phyloP scores from a whole-genome alignment of 1,140 invertebrate genomes.

The Maniola jurtina region DNA sequence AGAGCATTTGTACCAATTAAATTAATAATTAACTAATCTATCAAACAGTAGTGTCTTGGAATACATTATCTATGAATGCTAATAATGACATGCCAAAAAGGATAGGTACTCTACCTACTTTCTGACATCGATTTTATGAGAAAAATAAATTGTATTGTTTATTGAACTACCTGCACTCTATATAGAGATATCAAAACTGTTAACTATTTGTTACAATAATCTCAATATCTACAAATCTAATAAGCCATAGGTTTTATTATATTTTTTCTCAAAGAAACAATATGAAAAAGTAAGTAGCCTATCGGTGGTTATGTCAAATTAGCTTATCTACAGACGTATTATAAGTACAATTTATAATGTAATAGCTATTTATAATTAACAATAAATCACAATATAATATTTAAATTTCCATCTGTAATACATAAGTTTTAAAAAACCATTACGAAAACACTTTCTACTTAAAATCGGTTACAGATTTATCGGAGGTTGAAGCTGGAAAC shows the following conservation, averaged over 20 bases:
- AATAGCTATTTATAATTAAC: slow-evolving; percentile 2
- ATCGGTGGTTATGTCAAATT: not conserved
- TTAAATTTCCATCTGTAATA: slow-evolving; percentile 15
- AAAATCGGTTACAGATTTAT: not conserved
- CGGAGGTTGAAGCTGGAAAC: not conserved
- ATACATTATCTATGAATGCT: slow-evolving; percentile 4
- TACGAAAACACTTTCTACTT: not conserved
- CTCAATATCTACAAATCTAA: too few relatives aligned
- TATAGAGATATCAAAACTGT: too few relatives aligned
- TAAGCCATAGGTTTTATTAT: not conserved
- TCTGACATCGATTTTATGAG: too few relatives aligned
- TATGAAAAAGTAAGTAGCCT: too few relatives aligned
- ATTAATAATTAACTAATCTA: slow-evolving; percentile 14
- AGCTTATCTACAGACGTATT: not conserved
- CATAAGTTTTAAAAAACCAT: slow-evolving; percentile 6
- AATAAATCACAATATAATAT: slow-evolving; percentile 20
- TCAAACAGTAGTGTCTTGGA: slow-evolving; percentile 28
- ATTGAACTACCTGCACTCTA: too few relatives aligned
- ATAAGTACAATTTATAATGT: slow-evolving; percentile 21
- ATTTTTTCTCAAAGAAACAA: not conserved
- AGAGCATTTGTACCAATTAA: slow-evolving; percentile 26
- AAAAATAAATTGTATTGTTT: too few relatives aligned
- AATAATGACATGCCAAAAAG: not conserved
- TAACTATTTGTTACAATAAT: too few relatives aligned
- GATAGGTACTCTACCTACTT: too few relatives aligned